A percentile compares a stretch with the other conserved stretches of the same genome.
phyloP scores from a whole-genome alignment of 2,797 vertebrate species.

The Sparus aurata region DNA sequence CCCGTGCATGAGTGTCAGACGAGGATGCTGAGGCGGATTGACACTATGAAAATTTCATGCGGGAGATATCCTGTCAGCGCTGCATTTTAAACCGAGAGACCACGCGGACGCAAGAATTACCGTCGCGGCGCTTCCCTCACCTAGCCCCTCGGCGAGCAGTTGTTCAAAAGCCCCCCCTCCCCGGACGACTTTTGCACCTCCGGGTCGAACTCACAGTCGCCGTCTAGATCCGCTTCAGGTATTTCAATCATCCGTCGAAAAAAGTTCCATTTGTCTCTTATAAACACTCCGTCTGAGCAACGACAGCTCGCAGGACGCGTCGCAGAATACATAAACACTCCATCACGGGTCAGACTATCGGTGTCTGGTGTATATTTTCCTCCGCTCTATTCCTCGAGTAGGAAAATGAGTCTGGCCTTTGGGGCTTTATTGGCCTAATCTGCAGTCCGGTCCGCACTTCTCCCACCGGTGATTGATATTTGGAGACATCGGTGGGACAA shows the following conservation, averaged over 20 bases:
- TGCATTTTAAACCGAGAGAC: constrained; percentile 82
- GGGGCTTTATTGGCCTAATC: constrained; percentile 69
- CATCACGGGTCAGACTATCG: constrained; percentile 47
- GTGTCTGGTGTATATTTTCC: constrained; percentile 42
- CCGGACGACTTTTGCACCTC: constrained; percentile 39
- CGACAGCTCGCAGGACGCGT: constrained; percentile 17
- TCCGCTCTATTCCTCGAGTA: constrained; percentile 33
- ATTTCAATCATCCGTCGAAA: constrained; percentile 43
- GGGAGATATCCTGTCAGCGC: constrained; percentile 80
- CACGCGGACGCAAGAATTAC: constrained; percentile 69
- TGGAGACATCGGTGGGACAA: constrained; percentile 82
- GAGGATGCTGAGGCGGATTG: constrained; percentile 68
- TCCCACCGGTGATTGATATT: constrained; percentile 83
- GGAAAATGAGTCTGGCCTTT: constrained; percentile 72
- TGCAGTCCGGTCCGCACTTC: constrained; percentile 58
- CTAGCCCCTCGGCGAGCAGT: constrained; percentile 5
- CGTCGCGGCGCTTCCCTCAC: constrained; percentile 46
- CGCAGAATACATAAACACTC: constrained; percentile 50
- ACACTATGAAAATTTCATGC: constrained; percentile 83
- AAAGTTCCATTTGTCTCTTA: constrained; percentile 40
- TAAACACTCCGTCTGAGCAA: constrained; percentile 27
- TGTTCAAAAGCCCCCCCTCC: background rate
- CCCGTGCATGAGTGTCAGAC: constrained; percentile 41
- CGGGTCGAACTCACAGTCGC: constrained; percentile 1
- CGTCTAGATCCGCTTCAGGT: constrained; percentile 43